Percentiles rank a stretch among this genome's conserved stretches.
phyloP scores from a whole-genome alignment of 2,113 vertebrate species.

The Piaya cayana region DNA sequence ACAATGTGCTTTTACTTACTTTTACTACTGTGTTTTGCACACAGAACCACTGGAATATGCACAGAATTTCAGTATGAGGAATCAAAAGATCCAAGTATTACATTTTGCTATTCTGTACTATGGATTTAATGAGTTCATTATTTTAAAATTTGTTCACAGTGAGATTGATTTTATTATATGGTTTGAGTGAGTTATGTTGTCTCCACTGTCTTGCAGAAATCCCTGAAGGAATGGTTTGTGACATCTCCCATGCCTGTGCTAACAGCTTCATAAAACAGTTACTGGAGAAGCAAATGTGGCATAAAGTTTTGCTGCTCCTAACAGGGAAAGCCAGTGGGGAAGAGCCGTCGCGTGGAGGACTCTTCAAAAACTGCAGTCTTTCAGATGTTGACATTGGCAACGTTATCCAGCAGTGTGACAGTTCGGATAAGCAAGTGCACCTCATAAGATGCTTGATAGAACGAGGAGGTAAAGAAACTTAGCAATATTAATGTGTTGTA shows the following conservation, averaged over 20 bases:
- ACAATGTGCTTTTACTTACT: background rate
- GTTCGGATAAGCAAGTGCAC: slow-evolving; percentile 8
- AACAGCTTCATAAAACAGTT: slow-evolving; percentile 74
- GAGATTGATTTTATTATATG: background rate
- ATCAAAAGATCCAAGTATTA: background rate
- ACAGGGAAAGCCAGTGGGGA: slow-evolving; percentile 67
- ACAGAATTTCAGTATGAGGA: background rate
- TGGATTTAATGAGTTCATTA: background rate
- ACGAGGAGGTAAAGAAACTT: slow-evolving; percentile 72
- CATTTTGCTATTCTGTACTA: background rate
- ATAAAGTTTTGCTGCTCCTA: slow-evolving; percentile 74
- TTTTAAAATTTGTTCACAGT: background rate
- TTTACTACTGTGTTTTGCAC: background rate
- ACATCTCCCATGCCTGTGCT: slow-evolving; percentile 63
- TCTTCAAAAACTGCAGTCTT: slow-evolving; percentile 69
- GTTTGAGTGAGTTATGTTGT: background rate
- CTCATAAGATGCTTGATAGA: slow-evolving; percentile 76
- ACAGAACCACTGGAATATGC: background rate
- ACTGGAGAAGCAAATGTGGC: slow-evolving; percentile 75
- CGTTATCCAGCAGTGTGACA: slow-evolving; percentile 56
- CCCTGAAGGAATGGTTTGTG: slow-evolving; percentile 66
- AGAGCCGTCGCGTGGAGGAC: background rate
- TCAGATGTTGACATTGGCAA: slow-evolving; percentile 70
- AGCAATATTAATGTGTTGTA: background rate
- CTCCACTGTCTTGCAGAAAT: slow-evolving; percentile 64